Evolutionary conservation across 2,113 vertebrate species (phyloP), one percentile per base, ranked within the genome.

Genomic region (Actenoides lindsayi): DNA sequence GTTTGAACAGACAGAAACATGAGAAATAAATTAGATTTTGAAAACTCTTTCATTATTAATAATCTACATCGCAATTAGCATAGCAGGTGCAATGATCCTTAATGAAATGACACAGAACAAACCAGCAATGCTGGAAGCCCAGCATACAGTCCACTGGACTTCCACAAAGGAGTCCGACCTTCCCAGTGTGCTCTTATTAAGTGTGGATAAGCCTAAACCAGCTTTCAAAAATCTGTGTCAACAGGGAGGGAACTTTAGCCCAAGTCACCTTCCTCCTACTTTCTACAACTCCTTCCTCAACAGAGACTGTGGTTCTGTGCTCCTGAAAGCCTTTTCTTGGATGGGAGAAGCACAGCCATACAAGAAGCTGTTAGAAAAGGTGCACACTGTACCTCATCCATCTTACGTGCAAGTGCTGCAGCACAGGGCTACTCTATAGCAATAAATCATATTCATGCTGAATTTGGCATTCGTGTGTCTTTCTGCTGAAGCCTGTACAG

Each of bases 21-120:
- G 44, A 95, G 83, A 95, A 96, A 84, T 73, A 93, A 94, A 94
- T 90, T 71, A 94, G 77, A 92, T 89, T 94, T 89, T 92, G 69
- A 83, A 95, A 92, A 92, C 62, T 84, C 69, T 87, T 93, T 91
- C 87, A 94, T 79, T 89, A 90, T 94, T 96, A 94, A 96, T 94
- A 91, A 94, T 35, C 83, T 65, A 62, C 57, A 65, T 11, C 1
- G 3, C 51, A 92, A 96, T 94, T 89, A 93, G 81, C 54, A 91
- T 75, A 91, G 81, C 92, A 96, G 89, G 81, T 94, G 81, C 92
- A 94, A 68, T 15, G 65, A 68, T 60, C 35, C 73, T 78, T 90
- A 81, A 91, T 76, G 87, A 94, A 93, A 95, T 30, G 50, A 68
- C 37, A 62, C 25, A 78, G 74, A 84, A 83, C 24, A 78, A 95